Conservation (phyloP, 2,888 invertebrate genomes). For the Drosophila setosimentum region DNA sequence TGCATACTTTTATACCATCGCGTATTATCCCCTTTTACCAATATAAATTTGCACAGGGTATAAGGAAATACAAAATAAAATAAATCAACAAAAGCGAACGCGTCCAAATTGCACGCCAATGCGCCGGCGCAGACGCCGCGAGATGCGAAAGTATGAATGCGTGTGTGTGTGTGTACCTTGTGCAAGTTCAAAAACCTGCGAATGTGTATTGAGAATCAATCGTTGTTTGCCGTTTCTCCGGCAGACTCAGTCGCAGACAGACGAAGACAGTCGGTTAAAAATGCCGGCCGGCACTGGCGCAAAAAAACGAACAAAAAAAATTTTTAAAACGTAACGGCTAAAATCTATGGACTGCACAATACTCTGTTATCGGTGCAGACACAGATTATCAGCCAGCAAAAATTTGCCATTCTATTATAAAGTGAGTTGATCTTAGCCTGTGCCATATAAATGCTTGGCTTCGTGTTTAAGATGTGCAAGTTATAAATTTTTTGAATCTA, state of each 20-base stretch:
- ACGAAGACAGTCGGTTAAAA: slow-evolving; percentile 67
- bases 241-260: slow-evolving; percentile 32
- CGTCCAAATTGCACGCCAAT: slow-evolving; percentile 55
- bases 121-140: slow-evolving; percentile 65
- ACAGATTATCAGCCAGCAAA: background rate
- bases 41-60: background rate
- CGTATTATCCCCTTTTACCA: background rate
- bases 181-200: slow-evolving; percentile 82
- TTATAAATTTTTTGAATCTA: background rate
- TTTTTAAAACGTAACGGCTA: background rate
- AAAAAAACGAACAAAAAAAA: slow-evolving; percentile 16
- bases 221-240: slow-evolving; percentile 28
- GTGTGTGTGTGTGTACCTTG: slow-evolving; percentile 52
- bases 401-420: background rate
- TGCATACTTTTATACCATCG: background rate
- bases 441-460: background rate
- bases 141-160: background rate
- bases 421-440: background rate
- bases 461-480: background rate
- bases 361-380: slow-evolving; percentile 1
- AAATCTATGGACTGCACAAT: background rate
- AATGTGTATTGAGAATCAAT: slow-evolving; percentile 52
- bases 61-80: slow-evolving; percentile 15
- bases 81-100: slow-evolving; percentile 38
- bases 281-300: slow-evolving; percentile 75